Percentiles rank a stretch among this genome's conserved stretches.
These are phyloP conservation scores for Amblyjoppa proteus DNA, from an alignment of 2,888 invertebrate genomes.

Conservation along the genomic window DNA sequence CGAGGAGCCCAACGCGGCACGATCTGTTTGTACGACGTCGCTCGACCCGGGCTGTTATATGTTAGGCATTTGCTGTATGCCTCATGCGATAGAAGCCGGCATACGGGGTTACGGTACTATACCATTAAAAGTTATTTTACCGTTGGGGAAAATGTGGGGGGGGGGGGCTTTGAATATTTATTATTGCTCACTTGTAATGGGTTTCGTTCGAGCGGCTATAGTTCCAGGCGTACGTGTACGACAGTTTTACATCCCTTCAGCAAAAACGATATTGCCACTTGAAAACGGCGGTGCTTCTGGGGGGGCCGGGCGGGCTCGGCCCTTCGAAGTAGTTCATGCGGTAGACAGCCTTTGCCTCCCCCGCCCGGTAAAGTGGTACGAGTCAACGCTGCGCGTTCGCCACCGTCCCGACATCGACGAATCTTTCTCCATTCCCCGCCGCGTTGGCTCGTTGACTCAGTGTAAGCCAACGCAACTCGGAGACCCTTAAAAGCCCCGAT, in stretches of 20 bases:
- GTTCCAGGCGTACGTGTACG: slow-evolving; percentile 24
- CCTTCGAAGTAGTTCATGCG: slow-evolving; percentile 31
- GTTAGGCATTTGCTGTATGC: background rate
- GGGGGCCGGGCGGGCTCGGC: background rate
- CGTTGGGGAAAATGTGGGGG: background rate
- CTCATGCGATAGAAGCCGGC: background rate
- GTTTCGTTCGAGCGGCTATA: background rate
- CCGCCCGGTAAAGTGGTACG: slow-evolving; percentile 4
- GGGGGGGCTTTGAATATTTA: slow-evolving; percentile 37
- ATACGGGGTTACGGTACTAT: slow-evolving; percentile 1
- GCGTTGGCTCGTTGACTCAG: too few species aligned
- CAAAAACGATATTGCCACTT: slow-evolving; percentile 9
- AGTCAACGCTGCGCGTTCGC: slow-evolving; percentile 25
- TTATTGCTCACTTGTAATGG: slow-evolving; percentile 7
- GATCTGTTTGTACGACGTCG: background rate
- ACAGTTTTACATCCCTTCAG: slow-evolving; percentile 3
- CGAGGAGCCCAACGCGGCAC: background rate
- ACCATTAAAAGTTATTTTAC: slow-evolving; percentile 49
- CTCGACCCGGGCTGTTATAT: background rate
- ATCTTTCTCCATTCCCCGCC: slow-evolving; percentile 2
- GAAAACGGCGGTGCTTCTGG: slow-evolving; percentile 2
- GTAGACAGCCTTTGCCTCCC: background rate
- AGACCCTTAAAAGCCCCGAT: background rate
- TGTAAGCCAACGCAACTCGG: background rate
- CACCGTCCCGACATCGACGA: slow-evolving; percentile 13